Percentiles rank a stretch among this genome's conserved stretches.
phyloP scores from a whole-genome alignment of 2,888 invertebrate genomes.

The Hymenopus coronatus region DNA sequence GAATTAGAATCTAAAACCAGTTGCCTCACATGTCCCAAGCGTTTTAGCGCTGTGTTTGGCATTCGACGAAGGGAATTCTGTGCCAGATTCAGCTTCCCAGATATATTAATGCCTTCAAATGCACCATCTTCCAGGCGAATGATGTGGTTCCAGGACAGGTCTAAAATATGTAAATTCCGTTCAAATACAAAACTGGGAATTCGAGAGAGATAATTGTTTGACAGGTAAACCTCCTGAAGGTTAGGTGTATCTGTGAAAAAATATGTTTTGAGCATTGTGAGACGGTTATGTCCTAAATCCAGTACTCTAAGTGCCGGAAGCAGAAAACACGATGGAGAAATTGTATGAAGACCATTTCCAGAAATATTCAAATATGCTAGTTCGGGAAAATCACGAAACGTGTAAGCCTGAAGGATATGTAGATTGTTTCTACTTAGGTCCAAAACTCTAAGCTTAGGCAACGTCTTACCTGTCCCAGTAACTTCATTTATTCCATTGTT shows the following conservation, averaged over 20 bases:
- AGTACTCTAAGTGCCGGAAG: conserved; percentile 34
- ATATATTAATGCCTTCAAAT: conserved; percentile 36
- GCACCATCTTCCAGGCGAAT: conserved; percentile 36
- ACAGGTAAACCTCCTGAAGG: conserved; percentile 33
- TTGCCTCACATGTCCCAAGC: conserved; percentile 31
- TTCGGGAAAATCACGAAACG: conserved; percentile 35
- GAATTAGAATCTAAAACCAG: conserved; percentile 36
- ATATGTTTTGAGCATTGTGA: conserved; percentile 32
- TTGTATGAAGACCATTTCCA: conserved; percentile 36
- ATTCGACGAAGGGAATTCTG: conserved; percentile 35
- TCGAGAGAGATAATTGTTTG: conserved; percentile 33
- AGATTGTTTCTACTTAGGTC: conserved; percentile 36
- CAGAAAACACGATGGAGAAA: conserved; percentile 34
- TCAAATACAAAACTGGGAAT: conserved; percentile 33
- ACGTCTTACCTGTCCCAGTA: conserved; percentile 32
- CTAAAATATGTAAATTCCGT: conserved; percentile 30
- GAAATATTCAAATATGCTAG: conserved; percentile 35
- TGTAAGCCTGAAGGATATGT: conserved; percentile 32
- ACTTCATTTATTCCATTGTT: conserved; percentile 31
- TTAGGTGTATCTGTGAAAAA: conserved; percentile 34
- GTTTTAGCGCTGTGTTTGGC: conserved; percentile 35
- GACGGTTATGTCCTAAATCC: conserved; percentile 34
- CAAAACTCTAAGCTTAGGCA: conserved; percentile 32
- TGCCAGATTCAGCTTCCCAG: conserved; percentile 33
- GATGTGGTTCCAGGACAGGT: conserved; percentile 36